Percentiles rank a stretch among this genome's conserved stretches.
These are phyloP conservation scores for Megalops atlanticus DNA, from an alignment of 2,113 vertebrate genomes.

Conservation along the genomic window DNA sequence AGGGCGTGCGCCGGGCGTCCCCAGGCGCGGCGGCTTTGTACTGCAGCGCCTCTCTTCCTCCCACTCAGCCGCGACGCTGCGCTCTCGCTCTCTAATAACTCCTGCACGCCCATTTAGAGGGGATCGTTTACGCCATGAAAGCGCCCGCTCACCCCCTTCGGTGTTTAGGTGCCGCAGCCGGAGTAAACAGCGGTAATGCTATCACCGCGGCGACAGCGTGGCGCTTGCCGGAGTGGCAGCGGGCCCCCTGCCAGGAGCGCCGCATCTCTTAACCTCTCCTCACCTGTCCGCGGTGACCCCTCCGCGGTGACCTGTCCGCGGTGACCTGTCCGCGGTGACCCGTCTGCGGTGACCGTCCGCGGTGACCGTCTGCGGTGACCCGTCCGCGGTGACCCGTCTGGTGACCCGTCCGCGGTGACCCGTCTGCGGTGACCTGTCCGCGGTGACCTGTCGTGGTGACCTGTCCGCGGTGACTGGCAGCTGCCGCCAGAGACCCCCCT, in stretches of 20 bases:
- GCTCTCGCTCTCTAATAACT: conserved; percentile 50
- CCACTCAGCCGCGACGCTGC: conserved; percentile 45
- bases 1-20: conserved; percentile 56
- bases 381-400: no score
- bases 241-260: not conserved
- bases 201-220: conserved; percentile 50
- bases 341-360: no score
- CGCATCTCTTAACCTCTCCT: not conserved
- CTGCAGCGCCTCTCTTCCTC: conserved; percentile 51
- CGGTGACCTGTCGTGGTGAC: no score
- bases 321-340: no score
- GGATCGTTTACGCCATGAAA: conserved; percentile 58
- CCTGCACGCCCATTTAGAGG: conserved; percentile 46
- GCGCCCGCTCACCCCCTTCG: conserved; percentile 47
- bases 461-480: no score
- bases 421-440: no score
- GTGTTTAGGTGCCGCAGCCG: conserved; percentile 34
- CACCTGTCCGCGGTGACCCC: no score
- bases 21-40: conserved; percentile 61
- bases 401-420: no score
- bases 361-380: no score
- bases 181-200: conserved; percentile 55
- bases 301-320: no score
- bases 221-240: not conserved
- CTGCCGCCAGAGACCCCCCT: no score